A percentile compares a stretch with the other conserved stretches of the same genome.
Evolutionary conservation across 1,140 invertebrate genomes (phyloP).

Genomic region (Vollenhovia emeryi): DNA sequence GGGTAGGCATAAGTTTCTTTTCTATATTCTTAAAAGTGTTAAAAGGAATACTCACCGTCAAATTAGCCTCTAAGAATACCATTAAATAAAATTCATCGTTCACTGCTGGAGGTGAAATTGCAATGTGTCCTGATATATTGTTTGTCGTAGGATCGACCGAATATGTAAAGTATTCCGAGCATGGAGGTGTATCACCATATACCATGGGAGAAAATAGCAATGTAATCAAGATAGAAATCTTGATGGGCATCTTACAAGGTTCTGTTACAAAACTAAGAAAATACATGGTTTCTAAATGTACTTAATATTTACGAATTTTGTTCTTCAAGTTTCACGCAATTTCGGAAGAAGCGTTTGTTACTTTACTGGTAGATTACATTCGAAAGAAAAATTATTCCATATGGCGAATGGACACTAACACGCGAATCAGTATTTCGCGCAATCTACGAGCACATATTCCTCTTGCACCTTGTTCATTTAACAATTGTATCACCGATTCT

Average conservation of each 20-base stretch:
- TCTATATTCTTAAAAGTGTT: too few relatives aligned
- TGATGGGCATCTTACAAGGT: conserved; percentile 25
- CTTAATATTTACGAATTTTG: neutral
- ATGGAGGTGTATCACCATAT: too few relatives aligned
- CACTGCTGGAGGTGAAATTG: too few relatives aligned
- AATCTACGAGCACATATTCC: neutral
- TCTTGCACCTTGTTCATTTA: too few relatives aligned
- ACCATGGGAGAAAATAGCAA: neutral
- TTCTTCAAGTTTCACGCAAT: neutral
- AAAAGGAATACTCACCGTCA: too few relatives aligned
- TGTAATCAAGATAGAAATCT: conserved; percentile 3
- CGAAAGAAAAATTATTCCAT: neutral
- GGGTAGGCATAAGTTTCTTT: too few relatives aligned
- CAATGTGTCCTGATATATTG: too few relatives aligned
- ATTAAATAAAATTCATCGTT: too few relatives aligned
- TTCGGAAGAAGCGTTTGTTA: neutral
- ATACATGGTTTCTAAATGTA: neutral
- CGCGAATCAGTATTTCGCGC: neutral
- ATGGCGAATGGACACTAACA: neutral
- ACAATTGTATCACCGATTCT: neutral
- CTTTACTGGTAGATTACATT: neutral
- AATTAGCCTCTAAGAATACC: too few relatives aligned
- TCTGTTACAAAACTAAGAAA: neutral
- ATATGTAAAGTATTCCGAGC: too few relatives aligned
- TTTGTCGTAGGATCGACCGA: too few relatives aligned